Conservation (phyloP, 2,797 vertebrate genomes). For the Sphaeramia orbicularis region DNA sequence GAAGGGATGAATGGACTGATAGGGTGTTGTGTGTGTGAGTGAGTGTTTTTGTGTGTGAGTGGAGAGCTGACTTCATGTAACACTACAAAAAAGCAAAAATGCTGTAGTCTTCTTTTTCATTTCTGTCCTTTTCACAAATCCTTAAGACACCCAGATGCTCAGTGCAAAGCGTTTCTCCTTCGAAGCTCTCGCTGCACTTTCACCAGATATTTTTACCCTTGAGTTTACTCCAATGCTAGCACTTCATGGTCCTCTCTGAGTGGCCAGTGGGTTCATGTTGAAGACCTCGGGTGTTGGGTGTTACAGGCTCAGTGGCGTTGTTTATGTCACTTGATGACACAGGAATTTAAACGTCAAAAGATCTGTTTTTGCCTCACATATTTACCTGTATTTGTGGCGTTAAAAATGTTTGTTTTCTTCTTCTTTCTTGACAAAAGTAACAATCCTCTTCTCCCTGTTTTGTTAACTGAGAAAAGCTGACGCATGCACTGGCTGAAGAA, state of each 20-base stretch:
- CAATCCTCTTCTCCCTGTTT: slow-evolving; percentile 15
- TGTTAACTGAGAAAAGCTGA: slow-evolving; percentile 45
- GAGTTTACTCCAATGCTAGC: slow-evolving; percentile 38
- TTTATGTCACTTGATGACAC: slow-evolving; percentile 12
- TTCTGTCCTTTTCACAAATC: slow-evolving; percentile 21
- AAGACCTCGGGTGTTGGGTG: slow-evolving; percentile 23
- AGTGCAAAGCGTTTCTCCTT: slow-evolving; percentile 35
- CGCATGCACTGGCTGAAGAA: slow-evolving; percentile 54
- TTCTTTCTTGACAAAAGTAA: slow-evolving; percentile 35
- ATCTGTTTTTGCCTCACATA: slow-evolving; percentile 37
- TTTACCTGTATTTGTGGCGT: slow-evolving; percentile 55
- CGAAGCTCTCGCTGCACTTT: slow-evolving; percentile 38
- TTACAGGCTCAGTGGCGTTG: neutral
- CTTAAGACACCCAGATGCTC: slow-evolving; percentile 21
- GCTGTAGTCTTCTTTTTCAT: slow-evolving; percentile 61
- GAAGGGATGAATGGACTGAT: slow-evolving; percentile 68
- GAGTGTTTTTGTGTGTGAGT: slow-evolving; percentile 73
- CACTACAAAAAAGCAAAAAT: slow-evolving; percentile 71
- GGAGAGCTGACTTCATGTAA: slow-evolving; percentile 78
- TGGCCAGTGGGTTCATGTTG: slow-evolving; percentile 19
- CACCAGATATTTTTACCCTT: slow-evolving; percentile 42
- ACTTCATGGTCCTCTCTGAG: slow-evolving; percentile 33
- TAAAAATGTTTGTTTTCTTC: slow-evolving; percentile 24
- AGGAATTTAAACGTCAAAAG: slow-evolving; percentile 2
- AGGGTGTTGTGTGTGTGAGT: slow-evolving; percentile 67